phyloP scores from a whole-genome alignment of 2,888 invertebrate genomes.

The Harpalus rubripes region DNA sequence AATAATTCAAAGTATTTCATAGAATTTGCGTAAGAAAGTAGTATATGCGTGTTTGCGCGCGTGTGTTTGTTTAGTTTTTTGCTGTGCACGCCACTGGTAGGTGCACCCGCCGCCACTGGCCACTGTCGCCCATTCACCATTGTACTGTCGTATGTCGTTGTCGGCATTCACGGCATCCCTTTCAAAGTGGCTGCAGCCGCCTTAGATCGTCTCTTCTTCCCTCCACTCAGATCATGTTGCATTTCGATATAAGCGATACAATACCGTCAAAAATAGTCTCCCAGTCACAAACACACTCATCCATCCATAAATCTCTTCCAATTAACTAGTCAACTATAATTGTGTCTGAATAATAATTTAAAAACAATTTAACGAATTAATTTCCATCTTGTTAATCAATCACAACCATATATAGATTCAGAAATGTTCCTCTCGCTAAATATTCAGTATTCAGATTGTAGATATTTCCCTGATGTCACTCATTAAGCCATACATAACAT shows the following conservation, averaged over 20 bases:
- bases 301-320: neutral
- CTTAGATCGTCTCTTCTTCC: slow-evolving; percentile 56
- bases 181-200: slow-evolving; percentile 64
- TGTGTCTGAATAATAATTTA: slow-evolving; percentile 26
- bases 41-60: neutral
- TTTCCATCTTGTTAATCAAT: slow-evolving; percentile 46
- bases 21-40: neutral
- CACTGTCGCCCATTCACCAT: slow-evolving; percentile 59
- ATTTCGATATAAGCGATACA: slow-evolving; percentile 60
- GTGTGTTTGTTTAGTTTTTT: neutral
- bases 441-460: slow-evolving; percentile 38
- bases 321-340: slow-evolving; percentile 38
- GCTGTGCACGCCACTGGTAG: slow-evolving; percentile 48
- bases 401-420: slow-evolving; percentile 26
- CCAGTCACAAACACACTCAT: neutral
- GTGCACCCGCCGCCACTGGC: slow-evolving; percentile 45
- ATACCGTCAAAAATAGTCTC: slow-evolving; percentile 4
- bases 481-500: slow-evolving; percentile 23
- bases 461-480: slow-evolving; percentile 47
- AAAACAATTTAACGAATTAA: slow-evolving; percentile 34
- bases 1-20: neutral
- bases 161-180: slow-evolving; percentile 67
- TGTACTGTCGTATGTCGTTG: slow-evolving; percentile 67
- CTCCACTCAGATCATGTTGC: slow-evolving; percentile 48
- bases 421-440: slow-evolving; percentile 19